phyloP scores from a whole-genome alignment of 2,797 vertebrate species.

The Chelon auratus region DNA sequence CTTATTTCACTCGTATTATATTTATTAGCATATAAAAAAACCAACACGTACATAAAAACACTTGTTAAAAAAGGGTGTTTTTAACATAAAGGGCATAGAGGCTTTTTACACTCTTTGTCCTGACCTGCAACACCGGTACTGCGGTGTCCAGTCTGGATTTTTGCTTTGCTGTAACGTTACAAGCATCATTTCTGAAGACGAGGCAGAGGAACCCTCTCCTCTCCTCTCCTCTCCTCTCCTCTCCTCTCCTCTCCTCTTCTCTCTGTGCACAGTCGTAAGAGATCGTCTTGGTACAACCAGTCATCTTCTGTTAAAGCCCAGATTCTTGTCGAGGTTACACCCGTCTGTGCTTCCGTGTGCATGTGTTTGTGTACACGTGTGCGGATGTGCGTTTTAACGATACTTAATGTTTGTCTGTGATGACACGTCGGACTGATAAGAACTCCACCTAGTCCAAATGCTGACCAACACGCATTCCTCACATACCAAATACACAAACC shows the following conservation, averaged over 20 bases:
- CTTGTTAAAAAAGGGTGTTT: not conserved
- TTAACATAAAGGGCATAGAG: not conserved
- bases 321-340: slow-evolving; percentile 18
- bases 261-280: not conserved
- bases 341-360: not conserved
- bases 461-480: slow-evolving; percentile 69
- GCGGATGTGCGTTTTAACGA: slow-evolving; percentile 33
- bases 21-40: too few species aligned
- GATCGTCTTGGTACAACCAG: not conserved
- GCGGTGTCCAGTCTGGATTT: not conserved
- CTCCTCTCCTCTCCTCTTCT: slow-evolving; percentile 2
- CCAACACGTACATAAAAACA: too few species aligned
- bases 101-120: not conserved
- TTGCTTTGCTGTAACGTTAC: not conserved
- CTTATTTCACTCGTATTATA: too few species aligned
- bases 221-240: slow-evolving; percentile 7
- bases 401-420: slow-evolving; percentile 52
- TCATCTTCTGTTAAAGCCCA: not conserved
- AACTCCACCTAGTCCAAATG: slow-evolving; percentile 62
- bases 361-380: not conserved
- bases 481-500: slow-evolving; percentile 74
- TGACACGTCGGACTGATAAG: slow-evolving; percentile 63
- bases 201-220: slow-evolving; percentile 25
- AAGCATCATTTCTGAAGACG: slow-evolving; percentile 28
- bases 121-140: not conserved